These are phyloP conservation scores for Suncus etruscus DNA, from an alignment of 2,113 vertebrate genomes.

Conservation along the genomic window DNA sequence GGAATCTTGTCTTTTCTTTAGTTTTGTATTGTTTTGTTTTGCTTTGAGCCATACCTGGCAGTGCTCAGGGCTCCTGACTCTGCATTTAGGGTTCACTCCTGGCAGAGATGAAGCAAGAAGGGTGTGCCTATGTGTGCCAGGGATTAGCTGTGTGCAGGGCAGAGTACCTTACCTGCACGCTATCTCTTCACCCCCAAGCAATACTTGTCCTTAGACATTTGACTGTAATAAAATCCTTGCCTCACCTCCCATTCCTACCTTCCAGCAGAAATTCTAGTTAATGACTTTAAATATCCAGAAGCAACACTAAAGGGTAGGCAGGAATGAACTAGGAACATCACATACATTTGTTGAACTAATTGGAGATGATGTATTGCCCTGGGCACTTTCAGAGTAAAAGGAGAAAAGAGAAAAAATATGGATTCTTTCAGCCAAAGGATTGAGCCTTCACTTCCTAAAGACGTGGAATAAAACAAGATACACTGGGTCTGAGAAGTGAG, in stretches of 20 bases:
- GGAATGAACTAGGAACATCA: not conserved
- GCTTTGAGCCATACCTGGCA: no score
- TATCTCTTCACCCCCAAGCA: no score
- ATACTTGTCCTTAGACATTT: not conserved
- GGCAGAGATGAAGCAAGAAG: no score
- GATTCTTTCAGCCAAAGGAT: not conserved
- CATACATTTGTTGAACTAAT: not conserved
- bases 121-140: no score
- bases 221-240: not conserved
- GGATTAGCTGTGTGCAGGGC: no score
- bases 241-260: not conserved
- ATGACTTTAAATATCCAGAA: not conserved
- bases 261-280: conserved; percentile 2
- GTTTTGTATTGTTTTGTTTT: no score
- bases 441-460: conserved; percentile 1
- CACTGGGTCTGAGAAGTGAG: not conserved
- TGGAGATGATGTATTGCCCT: not conserved
- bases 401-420: not conserved
- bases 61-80: no score
- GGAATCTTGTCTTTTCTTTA: no score
- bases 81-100: no score
- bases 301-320: not conserved
- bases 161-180: no score
- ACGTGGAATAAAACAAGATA: not conserved
- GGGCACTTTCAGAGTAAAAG: not conserved